A percentile compares a stretch with the other conserved stretches of the same genome.
phyloP scores from a whole-genome alignment of 1,140 invertebrate genomes.

The Drosophila nigrodunni region DNA sequence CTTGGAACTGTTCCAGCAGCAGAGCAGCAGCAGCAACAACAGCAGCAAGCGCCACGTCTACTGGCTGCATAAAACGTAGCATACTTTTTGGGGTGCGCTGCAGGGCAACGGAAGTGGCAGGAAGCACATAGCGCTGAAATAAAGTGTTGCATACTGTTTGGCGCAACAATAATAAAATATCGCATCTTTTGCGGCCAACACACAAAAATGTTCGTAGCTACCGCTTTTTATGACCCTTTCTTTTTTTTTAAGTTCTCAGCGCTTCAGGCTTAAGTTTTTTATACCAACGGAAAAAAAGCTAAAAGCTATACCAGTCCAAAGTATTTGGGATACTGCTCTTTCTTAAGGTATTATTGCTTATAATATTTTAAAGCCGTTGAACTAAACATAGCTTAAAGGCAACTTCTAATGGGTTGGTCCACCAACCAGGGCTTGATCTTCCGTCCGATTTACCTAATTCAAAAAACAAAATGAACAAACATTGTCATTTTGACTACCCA shows the following conservation, averaged over 20 bases:
- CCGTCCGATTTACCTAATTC: no score
- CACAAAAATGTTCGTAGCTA: conserved; percentile 27
- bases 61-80: conserved; percentile 40
- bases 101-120: conserved; percentile 27
- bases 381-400: no score
- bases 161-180: conserved; percentile 81
- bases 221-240: conserved; percentile 32
- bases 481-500: no score
- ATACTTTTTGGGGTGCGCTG: conserved; percentile 27
- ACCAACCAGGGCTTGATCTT: no score
- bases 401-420: no score
- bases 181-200: conserved; percentile 69
- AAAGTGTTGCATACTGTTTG: conserved; percentile 82
- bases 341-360: no score
- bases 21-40: conserved; percentile 45
- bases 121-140: conserved; percentile 73
- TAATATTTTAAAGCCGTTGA: no score
- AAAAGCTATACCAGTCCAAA: no score
- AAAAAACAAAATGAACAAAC: no score
- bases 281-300: no score
- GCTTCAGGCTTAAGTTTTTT: no score
- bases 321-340: no score
- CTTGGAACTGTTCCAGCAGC: conserved; percentile 69
- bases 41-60: conserved; percentile 26
- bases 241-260: not conserved